Evolutionary conservation across 37 sponge, comb jelly and placozoan genomes (phyloP).

Genomic region (Spongilla lacustris): DNA sequence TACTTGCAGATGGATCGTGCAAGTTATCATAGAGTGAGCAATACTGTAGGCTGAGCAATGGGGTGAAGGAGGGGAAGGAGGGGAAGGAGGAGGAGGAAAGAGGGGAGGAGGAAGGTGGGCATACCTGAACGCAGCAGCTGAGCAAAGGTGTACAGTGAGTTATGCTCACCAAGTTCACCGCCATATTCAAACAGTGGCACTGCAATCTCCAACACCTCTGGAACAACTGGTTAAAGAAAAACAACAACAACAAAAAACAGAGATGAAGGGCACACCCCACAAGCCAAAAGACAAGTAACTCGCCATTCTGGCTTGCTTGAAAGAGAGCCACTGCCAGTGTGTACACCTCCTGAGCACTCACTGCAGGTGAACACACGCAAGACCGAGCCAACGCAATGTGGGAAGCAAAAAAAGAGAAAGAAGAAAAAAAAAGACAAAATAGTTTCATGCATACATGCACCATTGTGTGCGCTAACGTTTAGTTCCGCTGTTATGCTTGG

Average conservation of each 20-base stretch:
- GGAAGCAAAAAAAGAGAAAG: too few species aligned
- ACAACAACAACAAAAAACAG: neutral
- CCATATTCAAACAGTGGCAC: constrained; percentile 55
- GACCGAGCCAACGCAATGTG: too few species aligned
- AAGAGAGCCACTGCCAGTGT: constrained; percentile 47
- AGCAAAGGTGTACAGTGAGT: constrained; percentile 78
- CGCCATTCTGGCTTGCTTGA: constrained; percentile 28
- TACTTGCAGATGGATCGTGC: too few species aligned
- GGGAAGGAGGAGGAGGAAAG: too few species aligned
- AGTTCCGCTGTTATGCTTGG: constrained; percentile 35
- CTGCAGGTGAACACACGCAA: constrained; percentile 6
- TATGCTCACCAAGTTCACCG: constrained; percentile 61
- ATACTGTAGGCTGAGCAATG: too few species aligned
- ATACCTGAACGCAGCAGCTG: constrained; percentile 79
- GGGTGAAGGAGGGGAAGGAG: neutral
- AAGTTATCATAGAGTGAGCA: too few species aligned
- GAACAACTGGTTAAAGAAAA: constrained; percentile 5
- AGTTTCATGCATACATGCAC: neutral
- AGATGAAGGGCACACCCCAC: neutral
- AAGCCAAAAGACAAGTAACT: neutral
- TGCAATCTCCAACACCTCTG: constrained; percentile 42
- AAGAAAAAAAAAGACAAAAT: neutral
- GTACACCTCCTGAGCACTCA: constrained; percentile 50
- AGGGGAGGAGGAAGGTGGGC: too few species aligned
- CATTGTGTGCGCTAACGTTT: constrained; percentile 19